These are phyloP conservation scores for Molothrus ater DNA, from an alignment of 2,797 vertebrate genomes.

Conservation along the genomic window DNA sequence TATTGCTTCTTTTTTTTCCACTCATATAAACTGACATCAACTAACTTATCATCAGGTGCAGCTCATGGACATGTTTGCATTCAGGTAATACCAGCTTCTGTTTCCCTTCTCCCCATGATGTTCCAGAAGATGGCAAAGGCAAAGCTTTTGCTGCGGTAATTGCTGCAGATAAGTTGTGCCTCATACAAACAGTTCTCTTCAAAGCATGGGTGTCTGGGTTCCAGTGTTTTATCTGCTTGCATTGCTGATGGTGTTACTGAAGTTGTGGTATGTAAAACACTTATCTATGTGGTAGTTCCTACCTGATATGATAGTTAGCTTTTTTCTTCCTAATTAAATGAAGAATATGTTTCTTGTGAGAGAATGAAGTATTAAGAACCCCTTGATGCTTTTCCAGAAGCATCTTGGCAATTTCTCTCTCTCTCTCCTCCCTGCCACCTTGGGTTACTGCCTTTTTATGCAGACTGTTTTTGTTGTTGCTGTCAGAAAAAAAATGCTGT, in stretches of 20 bases:
- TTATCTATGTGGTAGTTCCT: background rate
- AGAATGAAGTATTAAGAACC: background rate
- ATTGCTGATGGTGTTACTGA: background rate
- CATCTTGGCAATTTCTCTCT: background rate
- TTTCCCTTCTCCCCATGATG: background rate
- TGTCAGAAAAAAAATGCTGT: background rate
- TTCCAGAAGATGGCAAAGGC: background rate
- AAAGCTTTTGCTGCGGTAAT: background rate
- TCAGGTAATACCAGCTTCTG: background rate
- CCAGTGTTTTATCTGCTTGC: background rate
- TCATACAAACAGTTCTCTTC: background rate
- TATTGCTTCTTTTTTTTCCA: background rate
- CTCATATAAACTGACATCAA: background rate
- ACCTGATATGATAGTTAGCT: background rate
- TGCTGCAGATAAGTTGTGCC: background rate
- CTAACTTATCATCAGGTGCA: background rate
- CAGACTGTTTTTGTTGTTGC: background rate
- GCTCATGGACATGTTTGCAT: background rate
- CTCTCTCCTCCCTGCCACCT: background rate
- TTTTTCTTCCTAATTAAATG: slow-evolving; percentile 1
- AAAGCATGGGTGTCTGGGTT: background rate
- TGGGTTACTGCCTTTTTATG: slow-evolving; percentile 4
- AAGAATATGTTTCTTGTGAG: background rate
- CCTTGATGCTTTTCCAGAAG: background rate
- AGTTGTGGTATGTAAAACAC: background rate